These are phyloP conservation scores for Crambe crambe DNA, from an alignment of 37 sponge, comb jelly and placozoan species.

Conservation along the genomic window DNA sequence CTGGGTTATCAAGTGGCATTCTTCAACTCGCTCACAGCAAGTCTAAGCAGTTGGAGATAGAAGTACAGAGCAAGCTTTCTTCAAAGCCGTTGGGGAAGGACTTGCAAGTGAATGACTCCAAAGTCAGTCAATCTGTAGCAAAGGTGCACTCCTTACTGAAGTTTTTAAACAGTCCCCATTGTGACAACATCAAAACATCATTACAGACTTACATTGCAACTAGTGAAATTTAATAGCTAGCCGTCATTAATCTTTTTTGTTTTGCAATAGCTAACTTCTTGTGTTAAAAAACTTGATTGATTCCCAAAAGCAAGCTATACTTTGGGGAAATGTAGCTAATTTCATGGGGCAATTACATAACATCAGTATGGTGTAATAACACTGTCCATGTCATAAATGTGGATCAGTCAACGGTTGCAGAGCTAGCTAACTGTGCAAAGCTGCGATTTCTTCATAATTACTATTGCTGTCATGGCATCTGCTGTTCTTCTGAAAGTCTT, in stretches of 20 bases:
- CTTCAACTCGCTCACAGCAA: constrained; percentile 25
- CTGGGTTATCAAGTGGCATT: constrained; percentile 13
- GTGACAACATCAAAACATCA: background rate
- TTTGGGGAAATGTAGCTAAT: background rate
- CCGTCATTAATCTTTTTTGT: background rate
- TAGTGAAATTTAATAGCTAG: background rate
- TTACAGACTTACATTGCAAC: background rate
- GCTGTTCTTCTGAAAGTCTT: background rate
- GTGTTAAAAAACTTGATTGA: background rate
- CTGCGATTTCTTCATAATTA: background rate
- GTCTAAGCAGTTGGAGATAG: constrained; percentile 16
- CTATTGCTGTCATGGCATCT: background rate
- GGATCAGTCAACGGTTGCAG: too few relatives aligned
- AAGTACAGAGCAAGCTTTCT: background rate
- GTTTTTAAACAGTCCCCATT: background rate
- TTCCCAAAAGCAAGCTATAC: too few relatives aligned
- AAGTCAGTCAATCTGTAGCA: background rate
- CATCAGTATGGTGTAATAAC: too few relatives aligned
- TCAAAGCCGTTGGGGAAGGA: too few relatives aligned
- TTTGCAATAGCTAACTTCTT: background rate
- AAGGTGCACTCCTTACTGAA: background rate
- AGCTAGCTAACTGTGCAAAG: too few relatives aligned
- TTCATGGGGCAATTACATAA: too few relatives aligned
- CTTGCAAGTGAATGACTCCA: background rate
- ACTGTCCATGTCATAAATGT: too few relatives aligned